Conservation (phyloP, 2,888 invertebrate genomes). For the Lymantria dispar region DNA sequence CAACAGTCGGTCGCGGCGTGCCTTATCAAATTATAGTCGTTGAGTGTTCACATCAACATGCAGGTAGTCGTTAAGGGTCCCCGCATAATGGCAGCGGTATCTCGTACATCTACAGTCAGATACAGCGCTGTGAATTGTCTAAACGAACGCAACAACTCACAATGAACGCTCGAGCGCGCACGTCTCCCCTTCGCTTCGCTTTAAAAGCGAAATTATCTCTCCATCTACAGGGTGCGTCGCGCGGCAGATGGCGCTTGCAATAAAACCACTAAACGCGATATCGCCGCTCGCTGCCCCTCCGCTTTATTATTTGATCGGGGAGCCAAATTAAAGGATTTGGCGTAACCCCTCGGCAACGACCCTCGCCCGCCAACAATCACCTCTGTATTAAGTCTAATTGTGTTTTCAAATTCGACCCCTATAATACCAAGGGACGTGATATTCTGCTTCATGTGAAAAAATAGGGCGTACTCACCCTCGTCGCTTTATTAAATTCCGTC, state of each 20-base stretch:
- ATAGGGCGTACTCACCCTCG: conserved; percentile 66
- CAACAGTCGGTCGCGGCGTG: conserved; percentile 32
- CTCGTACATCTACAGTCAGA: conserved; percentile 59
- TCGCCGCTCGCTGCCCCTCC: conserved; percentile 70
- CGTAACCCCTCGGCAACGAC: conserved; percentile 73
- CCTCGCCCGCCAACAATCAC: conserved; percentile 80
- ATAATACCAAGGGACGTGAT: conserved; percentile 64
- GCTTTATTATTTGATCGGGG: conserved; percentile 82
- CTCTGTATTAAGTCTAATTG: conserved; percentile 83
- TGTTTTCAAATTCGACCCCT: conserved; percentile 81
- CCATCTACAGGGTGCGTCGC: conserved; percentile 66
- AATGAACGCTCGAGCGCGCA: conserved; percentile 55
- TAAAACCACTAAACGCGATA: conserved; percentile 83
- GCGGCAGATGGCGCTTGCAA: conserved; percentile 81
- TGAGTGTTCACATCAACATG: conserved; percentile 56
- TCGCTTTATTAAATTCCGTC: conserved; percentile 70
- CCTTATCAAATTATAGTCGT: conserved; percentile 64
- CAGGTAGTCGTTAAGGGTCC: conserved; percentile 58
- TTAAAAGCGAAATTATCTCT: conserved; percentile 78
- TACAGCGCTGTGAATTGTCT: conserved; percentile 69
- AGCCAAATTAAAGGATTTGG: conserved; percentile 82
- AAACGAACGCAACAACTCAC: conserved; percentile 73
- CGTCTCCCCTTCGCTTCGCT: conserved; percentile 32
- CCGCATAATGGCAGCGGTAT: conserved; percentile 64
- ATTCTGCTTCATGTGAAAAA: conserved; percentile 70